A percentile compares a stretch with the other conserved stretches of the same genome.
phyloP scores from a whole-genome alignment of 1,140 invertebrate genomes.

The Euglossa dilemma region DNA sequence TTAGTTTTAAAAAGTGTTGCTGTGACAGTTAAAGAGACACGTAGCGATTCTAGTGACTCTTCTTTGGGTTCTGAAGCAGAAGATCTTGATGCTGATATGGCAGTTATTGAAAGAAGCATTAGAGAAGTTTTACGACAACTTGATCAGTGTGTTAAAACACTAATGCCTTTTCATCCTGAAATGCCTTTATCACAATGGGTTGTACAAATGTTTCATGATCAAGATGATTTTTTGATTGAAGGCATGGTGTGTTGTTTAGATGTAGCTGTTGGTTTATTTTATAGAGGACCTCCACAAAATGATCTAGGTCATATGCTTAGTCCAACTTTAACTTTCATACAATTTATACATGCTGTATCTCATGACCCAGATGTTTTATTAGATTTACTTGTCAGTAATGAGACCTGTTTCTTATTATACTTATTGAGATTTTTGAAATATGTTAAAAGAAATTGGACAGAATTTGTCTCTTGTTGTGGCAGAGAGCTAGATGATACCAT shows the following conservation, averaged over 20 bases:
- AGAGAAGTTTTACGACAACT: conserved; percentile 91
- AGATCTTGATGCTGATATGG: conserved; percentile 94
- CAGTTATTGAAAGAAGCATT: conserved; percentile 92
- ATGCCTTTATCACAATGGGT: conserved; percentile 93
- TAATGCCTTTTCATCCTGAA: conserved; percentile 93
- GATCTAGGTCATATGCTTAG: conserved; percentile 91
- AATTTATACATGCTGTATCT: conserved; percentile 91
- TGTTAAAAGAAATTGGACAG: conserved; percentile 91
- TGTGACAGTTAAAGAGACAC: conserved; percentile 94
- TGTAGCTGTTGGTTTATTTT: conserved; percentile 92
- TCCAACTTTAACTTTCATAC: conserved; percentile 91
- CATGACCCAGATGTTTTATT: conserved; percentile 92
- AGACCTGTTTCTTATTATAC: conserved; percentile 95
- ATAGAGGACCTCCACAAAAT: conserved; percentile 89
- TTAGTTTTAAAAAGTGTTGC: conserved; percentile 94
- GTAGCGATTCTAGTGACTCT: conserved; percentile 92
- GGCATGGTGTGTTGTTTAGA: conserved; percentile 96
- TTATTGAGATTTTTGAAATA: conserved; percentile 93
- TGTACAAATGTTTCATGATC: conserved; percentile 93
- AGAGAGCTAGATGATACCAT: conserved; percentile 91
- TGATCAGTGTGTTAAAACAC: conserved; percentile 91
- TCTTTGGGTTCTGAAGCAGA: conserved; percentile 91
- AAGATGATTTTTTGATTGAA: conserved; percentile 95
- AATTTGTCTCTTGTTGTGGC: conserved; percentile 90
- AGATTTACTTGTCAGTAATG: conserved; percentile 94